Base-by-base conservation (phyloP, 2,113 vertebrate species). In the Rhodinocichla rosea region DNA sequence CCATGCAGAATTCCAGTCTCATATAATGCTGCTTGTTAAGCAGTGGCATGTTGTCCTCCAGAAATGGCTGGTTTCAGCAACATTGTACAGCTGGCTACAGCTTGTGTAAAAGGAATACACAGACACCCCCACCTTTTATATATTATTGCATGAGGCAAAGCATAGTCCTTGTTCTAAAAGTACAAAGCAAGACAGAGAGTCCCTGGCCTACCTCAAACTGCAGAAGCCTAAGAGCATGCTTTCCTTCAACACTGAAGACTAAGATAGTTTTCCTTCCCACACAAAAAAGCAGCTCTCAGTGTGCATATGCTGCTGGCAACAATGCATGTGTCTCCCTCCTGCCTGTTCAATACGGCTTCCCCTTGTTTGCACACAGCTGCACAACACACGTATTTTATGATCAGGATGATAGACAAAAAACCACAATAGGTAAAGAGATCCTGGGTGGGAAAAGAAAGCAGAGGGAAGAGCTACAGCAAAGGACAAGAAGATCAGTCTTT, bases 371-470 rank as follows among this genome's bases (percentile, higher is more conserved):
- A 77, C 1, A 3, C 26, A 79, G 37, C 63, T 81, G 47, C 44
- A 89, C 30, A 76, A 78, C 53, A 69, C 26, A 63, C 6, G 7
- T 6, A 19, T 57, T 87, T 93, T n/a, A 74, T 22, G 47, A 80
- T 18, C 10, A 76, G 7, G 9, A 18, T 35, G 24, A 71, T 0
- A 68, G 53, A 85, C n/a, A 24, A 63, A 84, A 93, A 75, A 15
- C 6, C 3, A 40, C 0, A 0, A 39, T 0, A 60, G 15, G 19
- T 14, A 37, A 20, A 95, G 18, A 78, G 28, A 69, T 28, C 7
- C 7, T 33, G 30, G 16, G 11, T 32, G 20, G 23, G 47, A 86
- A 88, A 73, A 45, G 18, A 83, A 87, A 53, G 5, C 28, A 89
- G 21, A 57, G 20, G 37, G 18, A 79, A 28, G 16, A 89, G 32